These are phyloP conservation scores for Yponomeuta evonymella DNA, from an alignment of 2,888 invertebrate species.

Conservation along the genomic window DNA sequence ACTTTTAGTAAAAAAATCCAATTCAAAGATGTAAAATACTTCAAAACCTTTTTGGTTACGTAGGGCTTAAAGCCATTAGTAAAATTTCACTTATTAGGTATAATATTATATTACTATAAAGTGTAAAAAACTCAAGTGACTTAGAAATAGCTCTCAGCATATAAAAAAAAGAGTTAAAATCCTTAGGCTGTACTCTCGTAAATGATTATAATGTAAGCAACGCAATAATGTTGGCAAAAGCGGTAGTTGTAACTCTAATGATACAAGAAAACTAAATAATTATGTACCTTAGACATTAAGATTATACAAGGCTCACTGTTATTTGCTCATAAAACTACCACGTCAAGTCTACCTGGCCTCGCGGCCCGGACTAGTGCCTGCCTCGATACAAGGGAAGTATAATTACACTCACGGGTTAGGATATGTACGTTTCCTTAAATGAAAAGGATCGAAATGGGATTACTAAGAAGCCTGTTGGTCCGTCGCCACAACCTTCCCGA, in stretches of 20 bases:
- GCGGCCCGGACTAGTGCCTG: slow-evolving; percentile 42
- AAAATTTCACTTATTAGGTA: slow-evolving; percentile 42
- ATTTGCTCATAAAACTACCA: slow-evolving; percentile 50
- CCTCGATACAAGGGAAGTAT: slow-evolving; percentile 40
- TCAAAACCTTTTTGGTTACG: slow-evolving; percentile 60
- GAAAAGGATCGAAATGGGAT: slow-evolving; percentile 40
- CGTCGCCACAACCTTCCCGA: slow-evolving; percentile 60
- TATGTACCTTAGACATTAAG: slow-evolving; percentile 73
- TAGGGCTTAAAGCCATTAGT: slow-evolving; percentile 60
- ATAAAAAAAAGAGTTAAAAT: slow-evolving; percentile 70
- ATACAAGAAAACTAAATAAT: slow-evolving; percentile 73
- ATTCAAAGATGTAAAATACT: slow-evolving; percentile 71
- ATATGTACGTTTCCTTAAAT: slow-evolving; percentile 70
- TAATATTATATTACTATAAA: slow-evolving; percentile 46
- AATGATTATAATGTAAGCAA: slow-evolving; percentile 72
- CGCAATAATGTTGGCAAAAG: slow-evolving; percentile 72
- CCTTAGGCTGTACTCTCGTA: slow-evolving; percentile 75
- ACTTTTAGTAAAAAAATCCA: slow-evolving; percentile 59
- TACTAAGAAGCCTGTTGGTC: slow-evolving; percentile 55
- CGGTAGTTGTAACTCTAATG: slow-evolving; percentile 74
- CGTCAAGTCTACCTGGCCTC: neutral
- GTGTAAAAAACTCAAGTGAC: slow-evolving; percentile 68
- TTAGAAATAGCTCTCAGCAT: slow-evolving; percentile 76
- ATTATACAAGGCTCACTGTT: slow-evolving; percentile 71
- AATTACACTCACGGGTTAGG: slow-evolving; percentile 61